Percentiles rank a stretch among this genome's conserved stretches.
Evolutionary conservation across 1,140 invertebrate species (phyloP).

Genomic region (Drosophila nasuta): DNA sequence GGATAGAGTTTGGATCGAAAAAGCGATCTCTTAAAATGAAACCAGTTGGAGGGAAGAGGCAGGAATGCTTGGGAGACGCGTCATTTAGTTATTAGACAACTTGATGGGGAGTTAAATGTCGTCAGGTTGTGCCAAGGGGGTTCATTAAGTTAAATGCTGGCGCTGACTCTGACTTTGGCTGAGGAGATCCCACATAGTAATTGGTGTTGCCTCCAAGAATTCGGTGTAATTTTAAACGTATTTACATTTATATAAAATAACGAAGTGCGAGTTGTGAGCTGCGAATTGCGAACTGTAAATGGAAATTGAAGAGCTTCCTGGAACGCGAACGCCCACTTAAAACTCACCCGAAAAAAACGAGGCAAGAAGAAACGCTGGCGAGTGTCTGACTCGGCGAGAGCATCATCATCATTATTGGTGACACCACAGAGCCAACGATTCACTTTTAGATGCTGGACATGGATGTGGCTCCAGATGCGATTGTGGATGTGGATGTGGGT

Average conservation of each 20-base stretch:
- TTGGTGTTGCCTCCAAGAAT: conserved; percentile 31
- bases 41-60: not conserved
- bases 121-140: not conserved
- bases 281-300: conserved; percentile 61
- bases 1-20: not conserved
- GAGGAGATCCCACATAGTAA: conserved; percentile 18
- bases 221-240: conserved; percentile 24
- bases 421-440: conserved; percentile 48
- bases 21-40: not conserved
- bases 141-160: conserved; percentile 28
- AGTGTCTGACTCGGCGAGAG: conserved; percentile 16
- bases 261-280: not conserved
- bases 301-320: conserved; percentile 67
- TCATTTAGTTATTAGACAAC: conserved; percentile 24
- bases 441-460: conserved; percentile 49
- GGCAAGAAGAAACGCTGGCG: too few relatives aligned
- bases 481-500: conserved; percentile 5
- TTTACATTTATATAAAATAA: conserved; percentile 19
- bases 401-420: conserved; percentile 47
- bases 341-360: conserved; percentile 58
- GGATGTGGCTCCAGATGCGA: too few relatives aligned
- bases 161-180: not conserved
- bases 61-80: not conserved
- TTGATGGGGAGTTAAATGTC: conserved; percentile 18
- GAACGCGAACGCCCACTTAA: conserved; percentile 72